Evolutionary conservation across 1,140 invertebrate species (phyloP).

Genomic region (Ectropis grisescens): DNA sequence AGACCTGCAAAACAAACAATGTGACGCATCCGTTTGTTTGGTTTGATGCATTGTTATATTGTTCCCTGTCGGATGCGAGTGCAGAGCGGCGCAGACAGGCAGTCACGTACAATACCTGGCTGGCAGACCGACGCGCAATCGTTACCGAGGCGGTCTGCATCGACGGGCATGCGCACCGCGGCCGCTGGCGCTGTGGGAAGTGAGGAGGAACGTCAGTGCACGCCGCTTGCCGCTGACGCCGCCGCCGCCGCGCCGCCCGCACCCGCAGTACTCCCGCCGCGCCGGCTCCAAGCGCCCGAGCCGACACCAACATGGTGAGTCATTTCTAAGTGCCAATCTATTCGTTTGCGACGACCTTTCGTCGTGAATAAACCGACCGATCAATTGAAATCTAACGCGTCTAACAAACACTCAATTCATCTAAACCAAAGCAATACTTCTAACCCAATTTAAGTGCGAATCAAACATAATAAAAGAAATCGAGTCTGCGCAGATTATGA

Average conservation of each 20-base stretch:
- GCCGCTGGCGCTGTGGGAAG: constrained; percentile 33
- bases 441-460: constrained; percentile 20
- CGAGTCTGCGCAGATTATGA: constrained; percentile 16
- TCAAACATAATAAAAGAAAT: constrained; percentile 15
- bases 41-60: constrained; percentile 46
- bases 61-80: too few species aligned
- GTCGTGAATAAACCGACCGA: constrained; percentile 12
- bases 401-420: too few species aligned
- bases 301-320: constrained; percentile 66
- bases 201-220: constrained; percentile 40
- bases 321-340: constrained; percentile 54
- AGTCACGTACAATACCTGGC: constrained; percentile 44
- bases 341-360: constrained; percentile 50
- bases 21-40: too few species aligned
- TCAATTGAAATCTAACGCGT: constrained; percentile 7
- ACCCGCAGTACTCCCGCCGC: constrained; percentile 57
- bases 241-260: constrained; percentile 36
- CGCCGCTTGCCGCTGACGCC: constrained; percentile 33
- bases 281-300: constrained; percentile 50
- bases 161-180: constrained; percentile 52
- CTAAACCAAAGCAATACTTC: constrained; percentile 1
- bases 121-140: constrained; percentile 37
- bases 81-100: constrained; percentile 27
- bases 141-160: constrained; percentile 59
- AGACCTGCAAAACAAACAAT: too few species aligned